Evolutionary conservation across 1,140 invertebrate genomes (phyloP), one percentile per base, ranked within the genome.

Genomic region (Leptopilina clavipes): DNA sequence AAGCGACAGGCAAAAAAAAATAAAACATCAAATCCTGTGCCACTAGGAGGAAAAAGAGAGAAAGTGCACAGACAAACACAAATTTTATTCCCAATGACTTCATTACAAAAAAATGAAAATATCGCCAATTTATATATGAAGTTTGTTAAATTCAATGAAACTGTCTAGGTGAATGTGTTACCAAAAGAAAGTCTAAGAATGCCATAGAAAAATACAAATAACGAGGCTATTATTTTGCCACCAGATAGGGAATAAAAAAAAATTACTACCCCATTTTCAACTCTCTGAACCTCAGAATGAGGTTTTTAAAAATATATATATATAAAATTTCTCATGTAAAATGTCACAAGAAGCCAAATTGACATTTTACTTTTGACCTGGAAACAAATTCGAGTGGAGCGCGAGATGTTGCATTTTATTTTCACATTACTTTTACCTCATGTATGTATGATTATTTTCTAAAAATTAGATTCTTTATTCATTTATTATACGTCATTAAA

Each of bases 381-480:
- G 37, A 40, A 40, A 40, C 37, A 40, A 40, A 40, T 40, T 40
- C 37, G 37, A 40, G 37, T 40, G 37, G 37, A 40, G 37, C 37
- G 37, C 37, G 37, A 40, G 37, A 40, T 40, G 37, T 40, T 40
- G 37, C 37, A 40, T 40, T 40, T 40, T 40, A 40, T 40, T 31
- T 40, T 40, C 37, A 40, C 37, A 40, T 40, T 40, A 40, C 43
- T 8, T 40, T 56, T 18, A 74, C 40, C 79, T 31, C 25, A 31
- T 45, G 17, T 74, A 31, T 9, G 72, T 74, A 31, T 9, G 72
- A 45, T 72, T 44, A 43, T 73, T 43, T 74, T 14, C 2, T 9
- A 40, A n/a, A n/a, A 40, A 40, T 40, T 40, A 40, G 37, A 40
- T 40, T 40, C 37, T 9, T 7, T 9, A 40, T 40, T 40, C 7